These are phyloP conservation scores for Lymantria dispar DNA, from an alignment of 2,888 invertebrate species.

Conservation along the genomic window DNA sequence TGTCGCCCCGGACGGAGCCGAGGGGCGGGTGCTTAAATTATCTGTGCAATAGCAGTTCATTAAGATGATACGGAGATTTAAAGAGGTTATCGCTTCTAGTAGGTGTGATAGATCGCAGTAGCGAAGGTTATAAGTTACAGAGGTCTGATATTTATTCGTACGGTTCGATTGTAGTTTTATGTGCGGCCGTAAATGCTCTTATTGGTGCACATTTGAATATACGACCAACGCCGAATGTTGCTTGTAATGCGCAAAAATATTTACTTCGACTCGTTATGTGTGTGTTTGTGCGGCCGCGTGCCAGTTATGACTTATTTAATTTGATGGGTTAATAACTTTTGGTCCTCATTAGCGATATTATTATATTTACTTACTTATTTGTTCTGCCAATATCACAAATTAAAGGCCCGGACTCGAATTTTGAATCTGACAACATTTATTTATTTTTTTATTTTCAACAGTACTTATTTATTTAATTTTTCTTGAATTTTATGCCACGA, in stretches of 20 bases:
- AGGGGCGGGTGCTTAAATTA: too few species aligned
- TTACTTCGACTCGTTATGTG: constrained; percentile 49
- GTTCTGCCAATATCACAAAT: too few species aligned
- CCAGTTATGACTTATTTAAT: constrained; percentile 13
- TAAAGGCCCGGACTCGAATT: too few species aligned
- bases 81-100: constrained; percentile 20
- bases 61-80: too few species aligned
- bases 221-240: constrained; percentile 61
- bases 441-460: too few species aligned
- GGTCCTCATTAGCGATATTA: too few species aligned
- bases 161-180: constrained; percentile 80
- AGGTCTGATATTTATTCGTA: constrained; percentile 79
- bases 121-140: constrained; percentile 70
- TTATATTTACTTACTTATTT: too few species aligned
- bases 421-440: too few species aligned
- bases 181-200: constrained; percentile 75
- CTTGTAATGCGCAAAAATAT: constrained; percentile 69
- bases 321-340: constrained; percentile 2
- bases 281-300: constrained; percentile 8
- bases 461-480: too few species aligned
- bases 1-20: too few species aligned
- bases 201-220: constrained; percentile 79
- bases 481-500: too few species aligned
- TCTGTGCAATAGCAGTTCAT: too few species aligned
- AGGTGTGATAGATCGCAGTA: constrained; percentile 20